Evolutionary conservation across 2,888 invertebrate genomes (phyloP), one percentile per base, ranked within the genome.

Genomic region (Sinotaia quadrata): DNA sequence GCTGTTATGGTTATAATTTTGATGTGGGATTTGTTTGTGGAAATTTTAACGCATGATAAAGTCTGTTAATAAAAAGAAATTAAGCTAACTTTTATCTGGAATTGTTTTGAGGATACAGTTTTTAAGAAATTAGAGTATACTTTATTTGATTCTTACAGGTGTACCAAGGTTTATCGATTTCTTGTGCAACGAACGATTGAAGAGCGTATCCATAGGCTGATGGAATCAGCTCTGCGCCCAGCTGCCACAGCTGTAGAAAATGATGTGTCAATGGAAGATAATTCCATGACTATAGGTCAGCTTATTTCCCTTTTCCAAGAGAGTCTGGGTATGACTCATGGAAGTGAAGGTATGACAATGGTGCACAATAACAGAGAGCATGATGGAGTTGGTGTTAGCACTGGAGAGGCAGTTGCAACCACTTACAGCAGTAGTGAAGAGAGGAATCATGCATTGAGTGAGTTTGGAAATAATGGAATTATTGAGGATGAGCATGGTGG

Each of bases 121-220:
- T n/a, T n/a, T n/a, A n/a, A n/a, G n/a, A n/a, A n/a, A n/a, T n/a
- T n/a, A n/a, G n/a, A n/a, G n/a, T n/a, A 7, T 15, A 21, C 3
- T 47, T 7, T 15, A 18, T 7, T 8, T 5, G 47, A 21, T 8
- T 47, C 62, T 76, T 87, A 78, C 83, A 91, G 91, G 81, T 88
- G 91, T 47, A 94, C 94, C 0, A 90, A 90, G 47, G 92, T 94
- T 0, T 93, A 94, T 87, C 91, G 93, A 66, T 93, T 94, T 84
- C 87, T 93, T 58, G 91, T 93, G 12, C 82, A 85, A 69, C 89
- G 91, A 70, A 93, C 94, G 0, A 92, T 94, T 27, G 94, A 94
- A 84, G 93, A 94, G 83, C 91, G 91, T 67, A 92, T 94, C 68
- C 75, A 79, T 41, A 52, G 66, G 1, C 75, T 84, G 75, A 72